Base-by-base conservation (phyloP, 1,140 invertebrate genomes). In the Anastrepha obliqua region DNA sequence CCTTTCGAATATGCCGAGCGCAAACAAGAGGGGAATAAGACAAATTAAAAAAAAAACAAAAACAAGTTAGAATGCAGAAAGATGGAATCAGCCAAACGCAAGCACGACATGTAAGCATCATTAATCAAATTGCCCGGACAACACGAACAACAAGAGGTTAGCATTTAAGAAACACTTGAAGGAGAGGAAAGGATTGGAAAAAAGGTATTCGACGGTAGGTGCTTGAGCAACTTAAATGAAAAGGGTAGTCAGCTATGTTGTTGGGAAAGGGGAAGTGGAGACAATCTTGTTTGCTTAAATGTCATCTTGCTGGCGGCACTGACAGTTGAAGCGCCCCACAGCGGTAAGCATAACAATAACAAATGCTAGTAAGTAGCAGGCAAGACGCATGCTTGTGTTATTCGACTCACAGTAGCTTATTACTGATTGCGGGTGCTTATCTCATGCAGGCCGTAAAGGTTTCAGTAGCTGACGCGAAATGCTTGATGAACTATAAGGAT, bases 61-160 rank as follows among this genome's bases (percentile, higher is more conserved):
- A 17, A 0, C 51, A 51, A 78, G n/a, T 15, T 0, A 47, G 15
- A 78, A 44, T 51, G 70, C 5, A 78, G 64, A 67, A 20, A 67
- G 51, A 51, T 17, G 17, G 15, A 78, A 78, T 17, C 47, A 17
- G 42, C n/a, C 13, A 20, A 78, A 51, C 15, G 17, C 20, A 55
- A 20, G 15, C 13, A 8, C 7, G 8, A 47, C 47, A 55, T 58
- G 17, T 29, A 58, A 81, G 74, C n/a, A 81, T 81, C 74, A 81
- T 81, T 55, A 81, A 81, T 55, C 74, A 81, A 81, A 81, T 2
- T 17, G 44, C n/a, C n/a, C n/a, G 42, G 17, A 58, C 39, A 39
- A 67, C 64, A 67, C 5, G 29, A 29, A 67, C 3, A 51, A 81
- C 17, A 11, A 81, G 3, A 55, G 2, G 47, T 20, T 55, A 3